These are phyloP conservation scores for Hylaeus anthracinus DNA, from an alignment of 1,140 invertebrate genomes.

Conservation along the genomic window DNA sequence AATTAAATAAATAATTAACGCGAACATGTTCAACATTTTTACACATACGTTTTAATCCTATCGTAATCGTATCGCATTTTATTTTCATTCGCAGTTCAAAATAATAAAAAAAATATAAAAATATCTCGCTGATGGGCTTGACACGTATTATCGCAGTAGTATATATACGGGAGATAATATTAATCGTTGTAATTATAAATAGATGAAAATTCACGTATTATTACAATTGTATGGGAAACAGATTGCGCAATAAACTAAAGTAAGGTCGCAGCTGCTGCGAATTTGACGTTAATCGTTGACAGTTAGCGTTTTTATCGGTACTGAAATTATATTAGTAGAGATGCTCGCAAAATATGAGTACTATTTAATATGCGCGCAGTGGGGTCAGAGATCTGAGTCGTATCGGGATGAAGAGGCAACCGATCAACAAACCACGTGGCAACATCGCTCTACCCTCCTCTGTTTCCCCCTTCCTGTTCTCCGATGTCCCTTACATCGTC, in stretches of 20 bases:
- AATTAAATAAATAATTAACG: no score
- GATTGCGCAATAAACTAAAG: neutral
- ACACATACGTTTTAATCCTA: no score
- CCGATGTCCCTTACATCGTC: conserved; percentile 41
- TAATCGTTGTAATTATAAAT: neutral
- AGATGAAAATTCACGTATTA: neutral
- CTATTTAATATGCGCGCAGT: conserved; percentile 31
- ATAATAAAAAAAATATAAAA: neutral
- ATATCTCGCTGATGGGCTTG: neutral
- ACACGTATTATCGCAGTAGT: neutral
- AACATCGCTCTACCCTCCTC: conserved; percentile 50
- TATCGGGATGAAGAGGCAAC: conserved; percentile 49
- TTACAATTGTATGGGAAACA: neutral
- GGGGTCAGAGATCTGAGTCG: conserved; percentile 42
- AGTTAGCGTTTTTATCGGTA: neutral
- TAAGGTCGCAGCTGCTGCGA: neutral
- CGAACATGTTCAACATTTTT: no score
- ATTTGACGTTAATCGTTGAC: neutral
- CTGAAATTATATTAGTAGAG: neutral
- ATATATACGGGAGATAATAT: neutral
- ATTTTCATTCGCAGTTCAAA: neutral
- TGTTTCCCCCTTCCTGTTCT: conserved; percentile 26
- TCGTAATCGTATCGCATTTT: neutral
- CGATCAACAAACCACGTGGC: conserved; percentile 57
- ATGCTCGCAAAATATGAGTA: neutral